Evolutionary conservation across 2,888 invertebrate species (phyloP), one percentile per base, ranked within the genome.

Genomic region (Matsumyia berberina): DNA sequence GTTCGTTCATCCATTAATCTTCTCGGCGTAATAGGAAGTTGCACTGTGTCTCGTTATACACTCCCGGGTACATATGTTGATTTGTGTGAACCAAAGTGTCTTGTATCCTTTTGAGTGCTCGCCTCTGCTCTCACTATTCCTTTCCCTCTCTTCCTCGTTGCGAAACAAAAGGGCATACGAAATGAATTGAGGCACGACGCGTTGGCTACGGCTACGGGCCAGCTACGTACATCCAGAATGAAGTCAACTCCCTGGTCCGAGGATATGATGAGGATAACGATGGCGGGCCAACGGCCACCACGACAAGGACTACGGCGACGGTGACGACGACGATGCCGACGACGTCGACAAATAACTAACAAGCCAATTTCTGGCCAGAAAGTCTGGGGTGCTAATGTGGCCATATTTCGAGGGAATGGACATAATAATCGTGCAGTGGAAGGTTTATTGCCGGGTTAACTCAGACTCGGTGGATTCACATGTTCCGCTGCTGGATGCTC

Each of bases 291-390:
- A 33, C 12, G 46, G 39, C 55, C 55, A 49, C 51, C 12, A 70
- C 15, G 33, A 73, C 35, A 4, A 31, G n/a, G 33, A 55, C 17
- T 19, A 24, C 33, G n/a, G n/a, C 33, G 74, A 35, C 49, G 17
- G 67, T 15, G 39, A 57, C 11, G 15, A 62, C 51, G 49, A 74
- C 66, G n/a, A 29, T 55, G 37, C 67, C 67, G 73, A 37, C 60
- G 70, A 66, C 58, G 77, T 73, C 85, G 77, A 81, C 80, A 86
- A 85, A 86, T 86, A 72, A 86, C 88, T 87, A 88, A 88, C 88
- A 89, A 89, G 89, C 89, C 89, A 89, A 89, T 89, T 88, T 89
- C 88, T 89, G 89, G 88, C 89, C 89, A 89, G 88, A 88, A 88
- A 88, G 88, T 88, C 88, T 88, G 88, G 89, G 90, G 89, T 89